Percentiles rank a stretch among this genome's conserved stretches.
These are phyloP conservation scores for Empis livida DNA, from an alignment of 2,888 invertebrate species.

Conservation along the genomic window DNA sequence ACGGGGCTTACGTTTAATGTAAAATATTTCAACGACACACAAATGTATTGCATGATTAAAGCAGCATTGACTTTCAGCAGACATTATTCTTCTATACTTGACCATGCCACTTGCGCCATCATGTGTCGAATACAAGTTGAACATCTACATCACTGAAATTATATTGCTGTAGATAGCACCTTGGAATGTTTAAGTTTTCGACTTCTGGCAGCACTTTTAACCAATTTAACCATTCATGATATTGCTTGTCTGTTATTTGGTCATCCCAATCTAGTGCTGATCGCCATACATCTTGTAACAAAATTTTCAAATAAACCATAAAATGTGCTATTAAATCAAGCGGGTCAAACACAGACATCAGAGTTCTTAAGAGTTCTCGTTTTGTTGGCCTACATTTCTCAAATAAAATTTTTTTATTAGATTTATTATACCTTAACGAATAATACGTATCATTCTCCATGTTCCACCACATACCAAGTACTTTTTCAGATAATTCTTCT, in stretches of 20 bases:
- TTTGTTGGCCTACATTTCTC: slow-evolving; percentile 8
- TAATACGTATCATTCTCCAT: slow-evolving; percentile 8
- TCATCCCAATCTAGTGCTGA: slow-evolving; percentile 13
- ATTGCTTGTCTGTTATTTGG: slow-evolving; percentile 10
- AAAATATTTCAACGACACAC: no score
- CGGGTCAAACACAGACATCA: slow-evolving; percentile 22
- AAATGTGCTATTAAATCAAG: slow-evolving; percentile 16
- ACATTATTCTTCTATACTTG: no score
- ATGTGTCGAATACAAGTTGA: slow-evolving; percentile 12
- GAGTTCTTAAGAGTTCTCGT: slow-evolving; percentile 8
- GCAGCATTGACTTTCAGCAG: no score
- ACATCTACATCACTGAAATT: neutral
- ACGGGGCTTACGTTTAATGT: no score
- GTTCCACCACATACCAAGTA: slow-evolving; percentile 12
- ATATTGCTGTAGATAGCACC: slow-evolving; percentile 10
- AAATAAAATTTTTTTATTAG: slow-evolving; percentile 6
- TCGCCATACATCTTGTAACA: slow-evolving; percentile 10
- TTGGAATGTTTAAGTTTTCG: slow-evolving; percentile 12
- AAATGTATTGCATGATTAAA: no score
- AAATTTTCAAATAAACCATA: slow-evolving; percentile 9
- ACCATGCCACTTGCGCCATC: slow-evolving; percentile 14
- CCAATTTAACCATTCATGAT: slow-evolving; percentile 14
- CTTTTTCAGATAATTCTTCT: slow-evolving; percentile 5
- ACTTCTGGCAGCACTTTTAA: slow-evolving; percentile 11
- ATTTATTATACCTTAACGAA: slow-evolving; percentile 9